Percentiles rank a stretch among this genome's conserved stretches.
phyloP scores from a whole-genome alignment of 2,888 invertebrate genomes.

The Drosophila siamana region DNA sequence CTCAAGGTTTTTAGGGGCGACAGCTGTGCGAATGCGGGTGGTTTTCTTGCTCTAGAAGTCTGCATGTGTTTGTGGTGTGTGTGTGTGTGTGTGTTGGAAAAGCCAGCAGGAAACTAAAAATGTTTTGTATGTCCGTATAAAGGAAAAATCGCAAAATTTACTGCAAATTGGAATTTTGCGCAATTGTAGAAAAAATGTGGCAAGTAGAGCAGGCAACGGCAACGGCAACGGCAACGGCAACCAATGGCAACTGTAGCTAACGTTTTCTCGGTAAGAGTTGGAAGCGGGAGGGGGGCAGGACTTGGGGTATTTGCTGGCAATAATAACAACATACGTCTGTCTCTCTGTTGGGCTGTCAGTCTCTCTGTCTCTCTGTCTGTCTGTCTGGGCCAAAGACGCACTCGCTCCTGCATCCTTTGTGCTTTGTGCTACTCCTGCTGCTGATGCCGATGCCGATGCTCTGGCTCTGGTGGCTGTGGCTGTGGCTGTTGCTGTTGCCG shows the following conservation, averaged over 20 bases:
- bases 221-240: constrained; percentile 14
- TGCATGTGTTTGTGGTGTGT: constrained; percentile 5
- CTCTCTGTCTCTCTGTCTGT: constrained; percentile 45
- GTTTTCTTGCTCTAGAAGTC: too few relatives aligned
- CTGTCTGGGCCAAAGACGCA: constrained; percentile 56
- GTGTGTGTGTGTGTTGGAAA: constrained; percentile 50
- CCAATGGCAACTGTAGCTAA: constrained; percentile 56
- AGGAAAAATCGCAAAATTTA: constrained; percentile 84
- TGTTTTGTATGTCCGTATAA: constrained; percentile 82
- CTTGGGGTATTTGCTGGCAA: constrained; percentile 49
- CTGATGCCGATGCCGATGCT: too few relatives aligned
- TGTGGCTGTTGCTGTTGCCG: constrained; percentile 23
- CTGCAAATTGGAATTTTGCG: constrained; percentile 84
- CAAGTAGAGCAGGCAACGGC: constrained; percentile 1
- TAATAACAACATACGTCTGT: constrained; percentile 69
- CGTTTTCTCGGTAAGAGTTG: constrained; percentile 29
- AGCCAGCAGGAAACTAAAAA: constrained; percentile 81
- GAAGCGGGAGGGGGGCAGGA: not conserved
- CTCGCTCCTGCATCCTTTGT: constrained; percentile 64
- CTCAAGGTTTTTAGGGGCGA: constrained; percentile 32
- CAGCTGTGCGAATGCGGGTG: constrained; percentile 48
- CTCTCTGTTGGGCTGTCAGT: constrained; percentile 41
- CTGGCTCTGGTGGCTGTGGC: too few relatives aligned
- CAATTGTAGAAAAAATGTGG: constrained; percentile 76
- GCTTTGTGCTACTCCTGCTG: constrained; percentile 33